A percentile compares a stretch with the other conserved stretches of the same genome.
Evolutionary conservation across 2,888 invertebrate genomes (phyloP).

Genomic region (Incurvaria masculella): DNA sequence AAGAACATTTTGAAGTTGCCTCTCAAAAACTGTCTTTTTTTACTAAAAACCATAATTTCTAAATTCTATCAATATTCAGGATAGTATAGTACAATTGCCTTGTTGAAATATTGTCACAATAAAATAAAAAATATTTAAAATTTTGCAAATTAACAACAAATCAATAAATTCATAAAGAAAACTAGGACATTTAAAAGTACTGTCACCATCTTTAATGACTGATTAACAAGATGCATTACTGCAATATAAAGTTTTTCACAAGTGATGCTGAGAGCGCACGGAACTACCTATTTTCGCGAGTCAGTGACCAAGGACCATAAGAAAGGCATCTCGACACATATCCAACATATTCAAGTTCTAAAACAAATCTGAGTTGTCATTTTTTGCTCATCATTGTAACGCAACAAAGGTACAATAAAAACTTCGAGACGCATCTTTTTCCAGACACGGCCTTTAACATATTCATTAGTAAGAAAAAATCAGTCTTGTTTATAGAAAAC

Average conservation of each 20-base stretch:
- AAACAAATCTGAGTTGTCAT: too few relatives aligned
- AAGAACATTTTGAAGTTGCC: background rate
- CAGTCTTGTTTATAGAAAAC: conserved; percentile 59
- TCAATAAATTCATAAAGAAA: conserved; percentile 26
- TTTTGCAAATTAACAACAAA: conserved; percentile 53
- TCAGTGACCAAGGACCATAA: conserved; percentile 42
- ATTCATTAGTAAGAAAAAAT: conserved; percentile 58
- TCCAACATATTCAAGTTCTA: conserved; percentile 44
- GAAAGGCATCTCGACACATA: conserved; percentile 57
- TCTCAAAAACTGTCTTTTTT: conserved; percentile 50
- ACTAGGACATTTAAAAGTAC: background rate
- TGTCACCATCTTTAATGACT: background rate
- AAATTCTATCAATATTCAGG: background rate
- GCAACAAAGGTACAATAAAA: too few relatives aligned
- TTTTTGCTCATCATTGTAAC: too few relatives aligned
- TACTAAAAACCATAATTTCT: conserved; percentile 24
- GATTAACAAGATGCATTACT: background rate
- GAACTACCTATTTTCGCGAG: conserved; percentile 10
- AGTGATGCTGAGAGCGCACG: background rate
- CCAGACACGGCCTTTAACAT: conserved; percentile 23
- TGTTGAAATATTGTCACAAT: conserved; percentile 22
- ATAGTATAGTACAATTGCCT: conserved; percentile 35
- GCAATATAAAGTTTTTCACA: background rate
- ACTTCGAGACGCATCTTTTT: too few relatives aligned
- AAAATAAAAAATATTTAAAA: conserved; percentile 46